These are phyloP conservation scores for Elegia similella DNA, from an alignment of 2,888 invertebrate species.

Conservation along the genomic window DNA sequence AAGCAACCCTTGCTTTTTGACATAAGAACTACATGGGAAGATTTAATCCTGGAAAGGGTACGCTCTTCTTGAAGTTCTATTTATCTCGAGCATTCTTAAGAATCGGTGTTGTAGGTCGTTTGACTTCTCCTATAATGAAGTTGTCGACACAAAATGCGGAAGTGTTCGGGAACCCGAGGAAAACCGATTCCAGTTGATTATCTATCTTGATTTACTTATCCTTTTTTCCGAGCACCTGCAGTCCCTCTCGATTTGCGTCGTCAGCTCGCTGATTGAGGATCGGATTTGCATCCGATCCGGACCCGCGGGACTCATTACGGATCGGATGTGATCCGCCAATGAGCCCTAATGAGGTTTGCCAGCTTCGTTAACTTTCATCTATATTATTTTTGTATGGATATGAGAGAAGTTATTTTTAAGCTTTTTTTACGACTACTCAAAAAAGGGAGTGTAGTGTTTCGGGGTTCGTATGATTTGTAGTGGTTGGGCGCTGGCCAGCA, in stretches of 20 bases:
- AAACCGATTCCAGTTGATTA: neutral
- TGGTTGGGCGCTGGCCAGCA: too few relatives aligned
- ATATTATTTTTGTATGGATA: neutral
- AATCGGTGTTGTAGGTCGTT: too few relatives aligned
- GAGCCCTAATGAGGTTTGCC: conserved; percentile 4
- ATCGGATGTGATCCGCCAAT: conserved; percentile 12
- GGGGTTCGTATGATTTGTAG: too few relatives aligned
- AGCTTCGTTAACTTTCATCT: conserved; percentile 1
- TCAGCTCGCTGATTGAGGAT: conserved; percentile 10
- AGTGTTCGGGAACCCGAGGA: neutral
- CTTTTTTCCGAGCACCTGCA: neutral
- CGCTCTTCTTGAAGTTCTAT: too few relatives aligned
- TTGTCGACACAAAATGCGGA: too few relatives aligned
- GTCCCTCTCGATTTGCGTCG: conserved; percentile 1
- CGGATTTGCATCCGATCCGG: neutral
- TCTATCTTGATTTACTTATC: neutral
- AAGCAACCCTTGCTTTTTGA: too few relatives aligned
- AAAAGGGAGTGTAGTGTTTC: too few relatives aligned
- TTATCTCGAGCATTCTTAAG: too few relatives aligned
- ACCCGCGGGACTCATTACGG: conserved; percentile 7
- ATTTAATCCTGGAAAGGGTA: too few relatives aligned
- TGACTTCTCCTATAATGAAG: too few relatives aligned
- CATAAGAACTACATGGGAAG: too few relatives aligned
- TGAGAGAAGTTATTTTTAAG: neutral
- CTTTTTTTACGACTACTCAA: too few relatives aligned